These are phyloP conservation scores for Eurypyga helias DNA, from an alignment of 2,113 vertebrate genomes.

Conservation along the genomic window DNA sequence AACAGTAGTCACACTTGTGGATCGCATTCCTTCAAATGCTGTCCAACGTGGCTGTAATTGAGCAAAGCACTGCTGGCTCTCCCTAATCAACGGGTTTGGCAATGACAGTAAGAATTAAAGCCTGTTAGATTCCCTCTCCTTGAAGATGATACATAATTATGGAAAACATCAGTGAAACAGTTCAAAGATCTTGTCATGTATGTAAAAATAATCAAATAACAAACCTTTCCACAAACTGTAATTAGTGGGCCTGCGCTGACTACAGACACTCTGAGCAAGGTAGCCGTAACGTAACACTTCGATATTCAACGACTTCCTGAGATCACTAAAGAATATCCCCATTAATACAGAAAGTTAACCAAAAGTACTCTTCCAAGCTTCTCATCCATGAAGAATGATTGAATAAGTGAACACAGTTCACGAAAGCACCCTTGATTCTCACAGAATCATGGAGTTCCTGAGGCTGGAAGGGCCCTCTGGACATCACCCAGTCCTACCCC, in stretches of 20 bases:
- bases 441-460: not conserved
- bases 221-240: not conserved
- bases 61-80: not conserved
- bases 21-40: not conserved
- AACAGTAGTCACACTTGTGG: not conserved
- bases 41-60: not conserved
- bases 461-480: not conserved
- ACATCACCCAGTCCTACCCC: not conserved
- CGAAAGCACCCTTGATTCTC: not conserved
- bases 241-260: not conserved
- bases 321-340: not conserved
- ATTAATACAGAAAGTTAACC: not conserved
- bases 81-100: not conserved
- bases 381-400: not conserved
- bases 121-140: not conserved
- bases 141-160: not conserved
- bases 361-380: not conserved
- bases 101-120: not conserved
- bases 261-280: not conserved
- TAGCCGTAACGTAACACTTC: not conserved
- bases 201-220: not conserved
- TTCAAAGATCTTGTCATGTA: not conserved
- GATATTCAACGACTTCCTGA: not conserved
- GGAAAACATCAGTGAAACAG: not conserved
- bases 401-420: not conserved